Percentiles rank a stretch among this genome's conserved stretches.
phyloP scores from a whole-genome alignment of 2,888 invertebrate species.

The Thymelicus sylvestris region DNA sequence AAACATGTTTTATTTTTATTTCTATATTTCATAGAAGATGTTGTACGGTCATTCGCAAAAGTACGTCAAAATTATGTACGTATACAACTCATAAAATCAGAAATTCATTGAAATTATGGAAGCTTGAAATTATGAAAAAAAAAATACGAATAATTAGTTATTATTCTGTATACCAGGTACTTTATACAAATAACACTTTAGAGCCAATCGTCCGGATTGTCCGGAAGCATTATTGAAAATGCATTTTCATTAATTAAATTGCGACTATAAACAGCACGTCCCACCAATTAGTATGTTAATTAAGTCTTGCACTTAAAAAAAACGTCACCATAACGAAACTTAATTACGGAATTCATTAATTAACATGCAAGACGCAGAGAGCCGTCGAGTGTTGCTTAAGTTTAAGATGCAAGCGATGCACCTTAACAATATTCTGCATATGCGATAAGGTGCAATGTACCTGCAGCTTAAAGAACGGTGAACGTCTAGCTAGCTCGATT shows the following conservation, averaged over 20 bases:
- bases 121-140: no score
- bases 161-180: not conserved
- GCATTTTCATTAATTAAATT: no score
- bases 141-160: not conserved
- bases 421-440: constrained; percentile 32
- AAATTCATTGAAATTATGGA: no score
- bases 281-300: constrained; percentile 19
- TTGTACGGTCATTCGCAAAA: no score
- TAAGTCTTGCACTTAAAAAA: constrained; percentile 30
- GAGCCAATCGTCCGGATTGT: no score
- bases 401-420: constrained; percentile 35
- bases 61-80: no score
- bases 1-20: no score
- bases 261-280: not conserved
- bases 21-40: no score
- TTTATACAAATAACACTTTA: not conserved
- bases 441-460: constrained; percentile 32
- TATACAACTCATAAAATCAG: no score
- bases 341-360: constrained; percentile 35
- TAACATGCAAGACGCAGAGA: constrained; percentile 28
- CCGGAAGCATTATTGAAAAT: no score
- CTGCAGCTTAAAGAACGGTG: constrained; percentile 25
- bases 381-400: constrained; percentile 10
- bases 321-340: constrained; percentile 15
- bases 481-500: constrained; percentile 21